Conservation (phyloP, 1,140 invertebrate genomes). For the Vanessa tameamea region DNA sequence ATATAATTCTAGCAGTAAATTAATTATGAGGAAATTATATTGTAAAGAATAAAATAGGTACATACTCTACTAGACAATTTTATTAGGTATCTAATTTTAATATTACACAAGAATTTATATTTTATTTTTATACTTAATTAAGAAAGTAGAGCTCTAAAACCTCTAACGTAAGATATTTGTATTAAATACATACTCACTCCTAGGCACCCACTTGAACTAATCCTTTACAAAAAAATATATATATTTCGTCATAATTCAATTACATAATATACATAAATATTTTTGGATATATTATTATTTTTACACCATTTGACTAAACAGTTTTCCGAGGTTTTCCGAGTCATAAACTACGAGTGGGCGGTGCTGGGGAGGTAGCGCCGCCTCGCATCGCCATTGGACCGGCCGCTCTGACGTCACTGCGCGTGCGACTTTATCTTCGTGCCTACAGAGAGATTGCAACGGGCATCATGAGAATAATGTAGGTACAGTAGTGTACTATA, state of each 20-base stretch:
- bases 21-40: too few species aligned
- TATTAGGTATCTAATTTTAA: too few species aligned
- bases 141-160: too few species aligned
- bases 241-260: background rate
- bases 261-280: background rate
- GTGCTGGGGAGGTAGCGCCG: slow-evolving; percentile 54
- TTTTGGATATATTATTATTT: background rate
- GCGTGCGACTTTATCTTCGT: slow-evolving; percentile 59
- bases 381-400: slow-evolving; percentile 67
- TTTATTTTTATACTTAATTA: too few species aligned
- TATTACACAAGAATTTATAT: too few species aligned
- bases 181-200: too few species aligned
- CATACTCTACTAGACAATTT: too few species aligned
- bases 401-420: slow-evolving; percentile 72
- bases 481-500: background rate
- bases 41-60: too few species aligned
- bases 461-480: slow-evolving; percentile 19
- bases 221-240: too few species aligned
- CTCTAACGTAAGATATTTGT: too few species aligned
- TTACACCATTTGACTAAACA: slow-evolving; percentile 11
- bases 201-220: too few species aligned
- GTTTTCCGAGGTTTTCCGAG: slow-evolving; percentile 66
- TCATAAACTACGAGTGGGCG: slow-evolving; percentile 53
- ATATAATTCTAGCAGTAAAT: too few species aligned
- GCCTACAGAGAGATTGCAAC: slow-evolving; percentile 35